These are phyloP conservation scores for Chloroclystis v-ata DNA, from an alignment of 2,888 invertebrate genomes.

Conservation along the genomic window DNA sequence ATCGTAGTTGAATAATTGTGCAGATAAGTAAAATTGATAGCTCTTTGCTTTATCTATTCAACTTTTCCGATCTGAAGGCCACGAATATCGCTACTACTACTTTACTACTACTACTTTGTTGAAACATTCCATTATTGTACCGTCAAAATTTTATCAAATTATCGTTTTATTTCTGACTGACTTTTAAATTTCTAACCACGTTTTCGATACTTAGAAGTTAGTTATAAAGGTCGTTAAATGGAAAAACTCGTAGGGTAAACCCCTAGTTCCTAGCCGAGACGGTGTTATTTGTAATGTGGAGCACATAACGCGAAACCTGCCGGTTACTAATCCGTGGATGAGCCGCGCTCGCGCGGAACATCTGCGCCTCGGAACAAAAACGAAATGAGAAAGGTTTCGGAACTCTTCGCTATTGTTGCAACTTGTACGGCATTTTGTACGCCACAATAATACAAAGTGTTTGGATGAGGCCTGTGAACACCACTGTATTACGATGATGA, in stretches of 20 bases:
- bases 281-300: slow-evolving; percentile 53
- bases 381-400: slow-evolving; percentile 74
- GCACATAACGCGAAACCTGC: slow-evolving; percentile 63
- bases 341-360: slow-evolving; percentile 65
- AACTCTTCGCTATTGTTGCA: slow-evolving; percentile 63
- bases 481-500: too few relatives aligned
- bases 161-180: too few relatives aligned
- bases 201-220: too few relatives aligned
- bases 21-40: slow-evolving; percentile 72
- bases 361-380: slow-evolving; percentile 74
- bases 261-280: slow-evolving; percentile 36
- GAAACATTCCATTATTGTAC: too few relatives aligned
- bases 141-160: too few relatives aligned
- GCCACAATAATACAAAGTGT: neutral
- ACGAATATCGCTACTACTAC: too few relatives aligned
- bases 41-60: slow-evolving; percentile 35
- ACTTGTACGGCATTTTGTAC: slow-evolving; percentile 43
- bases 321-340: slow-evolving; percentile 73
- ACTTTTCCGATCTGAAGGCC: slow-evolving; percentile 14
- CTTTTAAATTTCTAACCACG: too few relatives aligned
- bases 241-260: too few relatives aligned
- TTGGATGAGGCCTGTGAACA: too few relatives aligned
- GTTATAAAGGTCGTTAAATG: too few relatives aligned
- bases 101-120: too few relatives aligned
- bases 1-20: slow-evolving; percentile 74